Evolutionary conservation across 2,888 invertebrate species (phyloP).

Genomic region (Drosophila nigricruria): DNA sequence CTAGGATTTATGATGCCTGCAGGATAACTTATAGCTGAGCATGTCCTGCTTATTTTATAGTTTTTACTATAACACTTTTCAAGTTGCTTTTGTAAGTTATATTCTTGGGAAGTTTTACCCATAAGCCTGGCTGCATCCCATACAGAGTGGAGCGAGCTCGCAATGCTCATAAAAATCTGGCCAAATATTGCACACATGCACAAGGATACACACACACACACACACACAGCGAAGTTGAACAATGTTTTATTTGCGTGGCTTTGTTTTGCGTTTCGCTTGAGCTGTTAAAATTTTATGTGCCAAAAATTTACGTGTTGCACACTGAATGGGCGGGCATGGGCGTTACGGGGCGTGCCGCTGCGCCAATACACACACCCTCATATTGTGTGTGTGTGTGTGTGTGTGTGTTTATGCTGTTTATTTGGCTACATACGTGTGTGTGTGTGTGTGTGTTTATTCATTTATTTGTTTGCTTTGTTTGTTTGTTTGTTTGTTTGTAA

Average conservation of each 20-base stretch:
- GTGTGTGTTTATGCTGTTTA: slow-evolving; percentile 8
- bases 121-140: neutral
- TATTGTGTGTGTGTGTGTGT: slow-evolving; percentile 5
- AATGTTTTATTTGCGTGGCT: slow-evolving; percentile 51
- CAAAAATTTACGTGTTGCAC: slow-evolving; percentile 71
- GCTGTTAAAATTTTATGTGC: slow-evolving; percentile 74
- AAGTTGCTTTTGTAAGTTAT: slow-evolving; percentile 1
- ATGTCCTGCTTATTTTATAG: neutral
- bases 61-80: neutral
- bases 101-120: neutral
- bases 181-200: slow-evolving; percentile 6
- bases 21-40: neutral
- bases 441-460: slow-evolving; percentile 7
- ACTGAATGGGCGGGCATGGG: slow-evolving; percentile 21
- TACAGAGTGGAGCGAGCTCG: neutral
- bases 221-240: slow-evolving; percentile 9
- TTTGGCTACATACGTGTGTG: neutral
- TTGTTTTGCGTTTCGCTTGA: slow-evolving; percentile 39
- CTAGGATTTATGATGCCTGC: neutral
- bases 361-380: slow-evolving; percentile 13
- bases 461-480: slow-evolving; percentile 36
- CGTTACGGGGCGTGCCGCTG: slow-evolving; percentile 19
- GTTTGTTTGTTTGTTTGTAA: slow-evolving; percentile 35
- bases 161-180: slow-evolving; percentile 9
- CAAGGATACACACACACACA: neutral